Conservation (phyloP, 2,113 vertebrate genomes). For the Probosciger aterrimus region DNA sequence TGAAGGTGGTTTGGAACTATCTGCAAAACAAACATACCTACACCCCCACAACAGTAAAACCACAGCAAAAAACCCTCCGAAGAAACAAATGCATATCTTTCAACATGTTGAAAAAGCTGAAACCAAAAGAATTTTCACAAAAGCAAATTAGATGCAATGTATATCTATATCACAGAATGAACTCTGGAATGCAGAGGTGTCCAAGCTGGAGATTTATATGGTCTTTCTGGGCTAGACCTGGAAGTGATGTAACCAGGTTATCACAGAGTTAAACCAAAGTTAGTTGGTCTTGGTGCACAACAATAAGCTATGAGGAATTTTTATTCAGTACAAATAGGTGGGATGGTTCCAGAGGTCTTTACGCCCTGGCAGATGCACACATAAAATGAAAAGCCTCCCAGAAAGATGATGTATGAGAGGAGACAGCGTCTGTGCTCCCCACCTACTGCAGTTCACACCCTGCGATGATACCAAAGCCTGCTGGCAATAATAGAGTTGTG, state of each 20-base stretch:
- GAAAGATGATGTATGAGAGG: neutral
- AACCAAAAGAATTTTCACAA: neutral
- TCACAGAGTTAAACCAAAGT: neutral
- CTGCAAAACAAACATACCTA: neutral
- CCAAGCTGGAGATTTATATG: neutral
- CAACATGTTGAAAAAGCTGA: neutral
- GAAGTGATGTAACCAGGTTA: neutral
- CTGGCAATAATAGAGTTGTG: neutral
- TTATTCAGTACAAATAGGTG: neutral
- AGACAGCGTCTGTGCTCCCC: rapidly evolving
- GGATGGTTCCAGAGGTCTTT: neutral
- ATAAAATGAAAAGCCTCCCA: neutral
- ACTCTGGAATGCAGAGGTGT: neutral
- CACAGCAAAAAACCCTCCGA: neutral
- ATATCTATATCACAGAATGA: neutral
- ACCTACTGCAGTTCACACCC: rapidly evolving
- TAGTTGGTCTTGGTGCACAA: neutral
- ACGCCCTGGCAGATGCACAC: neutral
- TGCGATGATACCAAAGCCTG: neutral
- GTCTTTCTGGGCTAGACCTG: neutral
- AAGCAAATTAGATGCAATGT: neutral
- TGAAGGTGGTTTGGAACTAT: neutral
- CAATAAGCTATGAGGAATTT: neutral
- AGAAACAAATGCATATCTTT: neutral
- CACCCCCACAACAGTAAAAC: neutral